Evolutionary conservation across 2,888 invertebrate species (phyloP), one percentile per base, ranked within the genome.

Genomic region (Eurytoma californica): DNA sequence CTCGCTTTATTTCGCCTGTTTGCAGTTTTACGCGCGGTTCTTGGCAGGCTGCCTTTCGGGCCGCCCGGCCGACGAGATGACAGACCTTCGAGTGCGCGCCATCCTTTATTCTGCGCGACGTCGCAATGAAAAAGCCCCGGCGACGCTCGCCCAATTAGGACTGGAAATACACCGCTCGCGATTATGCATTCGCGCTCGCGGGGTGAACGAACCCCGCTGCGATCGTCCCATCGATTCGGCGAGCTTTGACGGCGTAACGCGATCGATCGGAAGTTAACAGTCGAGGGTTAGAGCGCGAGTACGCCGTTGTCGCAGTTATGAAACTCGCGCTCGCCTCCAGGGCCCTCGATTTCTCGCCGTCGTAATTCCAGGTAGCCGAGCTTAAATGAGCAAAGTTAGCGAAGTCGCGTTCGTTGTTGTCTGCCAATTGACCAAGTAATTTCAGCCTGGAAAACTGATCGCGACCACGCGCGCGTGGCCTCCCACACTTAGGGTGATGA

Each of bases 321-420:
- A 70, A 70, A 70, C 20, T 72, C 60, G 28, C 51, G 57, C 18
- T 30, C 5, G 30, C 39, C 39, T 9, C 39, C 14, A 28, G 3
- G 18, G 24, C 28, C 55, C 30, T 60, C 72, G 75, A 61, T 79
- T 75, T 75, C 70, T 72, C 70, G 53, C 16, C 60, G 61, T 55
- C 79, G 75, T 55, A 60, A 20, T 70, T 69, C 51, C 63, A 49
- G 60, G 53, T 70, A 57, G 63, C n/a, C 53, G 53, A 3, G 57
- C 7, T 49, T 47, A 81, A 82, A 82, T 79, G 82, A 81, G 78
- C 72, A 80, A 82, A 83, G 70, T 83, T 82, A 72, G 76, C 70
- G 39, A 81, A 82, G 82, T 82, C 80, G 78, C 74, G 77, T 66
- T 78, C 79, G 69, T 75, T 80, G 81, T 80, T 81, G 80, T 82